A percentile compares a stretch with the other conserved stretches of the same genome.
Evolutionary conservation across 2,113 vertebrate genomes (phyloP).

Genomic region (Seriola aureovittata): DNA sequence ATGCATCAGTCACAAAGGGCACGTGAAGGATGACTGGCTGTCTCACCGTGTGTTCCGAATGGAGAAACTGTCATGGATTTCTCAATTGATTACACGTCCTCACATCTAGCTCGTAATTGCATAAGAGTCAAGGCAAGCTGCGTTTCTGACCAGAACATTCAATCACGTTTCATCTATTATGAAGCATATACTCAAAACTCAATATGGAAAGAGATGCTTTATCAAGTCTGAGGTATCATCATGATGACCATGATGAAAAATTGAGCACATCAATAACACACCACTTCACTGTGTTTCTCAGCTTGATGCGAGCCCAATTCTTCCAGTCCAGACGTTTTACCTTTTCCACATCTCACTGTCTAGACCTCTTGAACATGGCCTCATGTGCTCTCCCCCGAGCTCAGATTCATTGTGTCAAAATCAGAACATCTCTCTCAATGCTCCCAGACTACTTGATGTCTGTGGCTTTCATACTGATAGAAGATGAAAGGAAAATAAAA

Average conservation of each 20-base stretch:
- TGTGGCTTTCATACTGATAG: constrained; percentile 60
- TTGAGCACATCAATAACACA: constrained; percentile 48
- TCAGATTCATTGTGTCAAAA: constrained; percentile 58
- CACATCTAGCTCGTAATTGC: constrained; percentile 69
- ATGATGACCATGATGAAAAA: constrained; percentile 44
- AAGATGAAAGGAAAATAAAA: constrained; percentile 74
- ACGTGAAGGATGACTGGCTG: constrained; percentile 77
- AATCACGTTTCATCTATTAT: constrained; percentile 69
- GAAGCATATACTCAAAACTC: constrained; percentile 58
- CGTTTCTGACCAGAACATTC: constrained; percentile 64
- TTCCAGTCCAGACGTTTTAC: constrained; percentile 14
- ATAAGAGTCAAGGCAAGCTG: constrained; percentile 63
- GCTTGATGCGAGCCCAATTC: constrained; percentile 19
- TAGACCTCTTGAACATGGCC: constrained; percentile 30
- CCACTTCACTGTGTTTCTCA: constrained; percentile 35
- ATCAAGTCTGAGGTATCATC: constrained; percentile 56
- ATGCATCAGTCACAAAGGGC: constrained; percentile 77
- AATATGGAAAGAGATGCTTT: constrained; percentile 55
- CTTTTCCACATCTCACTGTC: constrained; percentile 11
- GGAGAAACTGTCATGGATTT: constrained; percentile 76
- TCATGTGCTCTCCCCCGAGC: constrained; percentile 3
- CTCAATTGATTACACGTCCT: constrained; percentile 78
- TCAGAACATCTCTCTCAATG: constrained; percentile 52
- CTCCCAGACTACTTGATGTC: constrained; percentile 57
- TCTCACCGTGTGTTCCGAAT: constrained; percentile 70